These are phyloP conservation scores for Paratrypauchen microcephalus DNA, from an alignment of 2,797 vertebrate species.

Conservation along the genomic window DNA sequence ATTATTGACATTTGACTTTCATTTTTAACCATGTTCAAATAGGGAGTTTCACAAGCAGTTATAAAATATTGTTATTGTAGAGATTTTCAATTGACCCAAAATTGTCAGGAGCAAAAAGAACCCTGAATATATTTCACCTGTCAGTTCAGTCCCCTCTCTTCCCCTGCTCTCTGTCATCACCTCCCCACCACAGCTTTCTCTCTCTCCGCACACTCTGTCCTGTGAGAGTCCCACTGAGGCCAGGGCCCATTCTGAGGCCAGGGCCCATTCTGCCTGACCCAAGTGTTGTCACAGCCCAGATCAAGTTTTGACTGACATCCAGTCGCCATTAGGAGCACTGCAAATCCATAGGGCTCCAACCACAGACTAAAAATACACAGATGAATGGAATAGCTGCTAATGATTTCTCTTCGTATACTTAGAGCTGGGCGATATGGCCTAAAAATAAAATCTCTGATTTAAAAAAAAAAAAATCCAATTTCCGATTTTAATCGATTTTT, in stretches of 20 bases:
- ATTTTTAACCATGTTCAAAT: not conserved
- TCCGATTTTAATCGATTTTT: no score
- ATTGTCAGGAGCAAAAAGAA: slow-evolving; percentile 1
- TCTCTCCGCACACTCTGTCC: not conserved
- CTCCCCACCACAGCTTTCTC: not conserved
- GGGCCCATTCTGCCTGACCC: slow-evolving; percentile 37
- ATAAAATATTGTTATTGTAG: not conserved
- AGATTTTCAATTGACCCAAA: not conserved
- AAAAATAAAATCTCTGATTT: no score
- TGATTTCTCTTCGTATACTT: not conserved
- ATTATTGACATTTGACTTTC: no score
- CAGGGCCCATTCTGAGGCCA: slow-evolving; percentile 31
- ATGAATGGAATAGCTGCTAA: slow-evolving; percentile 1
- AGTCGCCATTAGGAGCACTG: slow-evolving; percentile 26
- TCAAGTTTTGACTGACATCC: slow-evolving; percentile 52
- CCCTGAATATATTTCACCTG: not conserved
- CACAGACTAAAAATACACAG: slow-evolving; percentile 41
- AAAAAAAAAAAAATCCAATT: no score
- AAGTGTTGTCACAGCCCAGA: slow-evolving; percentile 34
- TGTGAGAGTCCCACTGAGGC: slow-evolving; percentile 26
- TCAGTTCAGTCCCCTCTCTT: not conserved
- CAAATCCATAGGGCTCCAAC: slow-evolving; percentile 22
- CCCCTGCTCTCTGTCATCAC: not conserved
- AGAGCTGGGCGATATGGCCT: no score
- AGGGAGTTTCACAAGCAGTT: not conserved